A percentile compares a stretch with the other conserved stretches of the same genome.
Evolutionary conservation across 2,888 invertebrate species (phyloP).

Genomic region (Hetaerina titia): DNA sequence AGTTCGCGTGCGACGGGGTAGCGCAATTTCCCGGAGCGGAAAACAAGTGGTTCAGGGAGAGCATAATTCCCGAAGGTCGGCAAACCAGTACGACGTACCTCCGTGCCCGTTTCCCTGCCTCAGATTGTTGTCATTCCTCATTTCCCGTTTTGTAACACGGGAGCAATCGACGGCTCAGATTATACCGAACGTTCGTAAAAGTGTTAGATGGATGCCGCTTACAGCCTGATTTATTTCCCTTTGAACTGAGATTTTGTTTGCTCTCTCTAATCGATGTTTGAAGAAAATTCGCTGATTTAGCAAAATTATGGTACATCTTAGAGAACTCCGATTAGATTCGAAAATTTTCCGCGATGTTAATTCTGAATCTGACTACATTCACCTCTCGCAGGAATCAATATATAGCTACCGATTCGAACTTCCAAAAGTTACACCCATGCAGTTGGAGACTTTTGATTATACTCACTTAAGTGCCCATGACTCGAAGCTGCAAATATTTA

Average conservation of each 20-base stretch:
- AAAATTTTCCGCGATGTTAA: too few relatives aligned
- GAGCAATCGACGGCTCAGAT: background rate
- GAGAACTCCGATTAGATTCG: background rate
- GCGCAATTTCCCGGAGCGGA: background rate
- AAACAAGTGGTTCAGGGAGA: slow-evolving; percentile 7
- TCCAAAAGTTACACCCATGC: too few relatives aligned
- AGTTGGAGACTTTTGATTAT: too few relatives aligned
- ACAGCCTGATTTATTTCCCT: background rate
- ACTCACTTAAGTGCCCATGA: too few relatives aligned
- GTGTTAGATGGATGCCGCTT: background rate
- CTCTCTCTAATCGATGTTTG: slow-evolving; percentile 12
- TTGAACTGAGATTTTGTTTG: background rate
- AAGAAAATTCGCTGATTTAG: background rate
- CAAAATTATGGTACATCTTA: background rate
- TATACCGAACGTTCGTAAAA: background rate
- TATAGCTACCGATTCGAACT: too few relatives aligned
- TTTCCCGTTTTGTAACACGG: slow-evolving; percentile 6
- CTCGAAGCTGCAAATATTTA: too few relatives aligned
- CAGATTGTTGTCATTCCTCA: background rate
- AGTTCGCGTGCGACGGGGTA: background rate
- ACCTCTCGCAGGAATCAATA: too few relatives aligned
- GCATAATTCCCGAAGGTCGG: slow-evolving; percentile 18
- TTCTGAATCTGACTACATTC: too few relatives aligned
- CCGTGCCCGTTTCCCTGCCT: background rate
- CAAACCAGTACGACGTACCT: background rate